Percentiles rank a stretch among this genome's conserved stretches.
These are phyloP conservation scores for Aphodius sticticus DNA, from an alignment of 2,888 invertebrate species.

Conservation along the genomic window DNA sequence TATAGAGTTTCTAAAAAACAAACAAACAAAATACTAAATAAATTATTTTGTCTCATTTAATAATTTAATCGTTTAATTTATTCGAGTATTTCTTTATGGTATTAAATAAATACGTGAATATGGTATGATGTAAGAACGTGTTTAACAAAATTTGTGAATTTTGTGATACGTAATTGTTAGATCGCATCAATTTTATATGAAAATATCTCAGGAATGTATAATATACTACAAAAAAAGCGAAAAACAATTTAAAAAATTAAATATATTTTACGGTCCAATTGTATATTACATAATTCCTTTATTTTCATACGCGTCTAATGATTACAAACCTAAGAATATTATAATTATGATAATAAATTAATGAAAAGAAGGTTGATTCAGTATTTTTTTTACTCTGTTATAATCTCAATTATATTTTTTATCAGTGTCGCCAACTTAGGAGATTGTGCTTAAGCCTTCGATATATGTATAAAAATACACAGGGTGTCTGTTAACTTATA, in stretches of 20 bases:
- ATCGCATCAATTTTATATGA: neutral
- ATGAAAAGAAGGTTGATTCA: constrained; percentile 5
- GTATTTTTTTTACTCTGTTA: constrained; percentile 1
- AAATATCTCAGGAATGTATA: neutral
- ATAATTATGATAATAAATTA: neutral
- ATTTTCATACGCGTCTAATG: neutral
- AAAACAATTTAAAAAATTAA: neutral
- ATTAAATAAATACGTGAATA: neutral
- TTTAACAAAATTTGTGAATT: neutral
- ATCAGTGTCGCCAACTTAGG: constrained; percentile 11
- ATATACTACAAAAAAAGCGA: neutral
- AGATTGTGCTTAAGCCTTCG: neutral
- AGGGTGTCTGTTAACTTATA: neutral
- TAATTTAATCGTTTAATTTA: constrained; percentile 4
- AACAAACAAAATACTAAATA: neutral
- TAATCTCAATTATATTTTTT: constrained; percentile 9
- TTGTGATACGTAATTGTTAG: neutral
- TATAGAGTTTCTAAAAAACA: neutral
- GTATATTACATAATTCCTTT: neutral
- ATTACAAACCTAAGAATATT: neutral
- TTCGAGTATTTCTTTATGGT: neutral
- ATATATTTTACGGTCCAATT: neutral
- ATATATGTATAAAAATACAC: neutral
- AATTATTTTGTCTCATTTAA: neutral
- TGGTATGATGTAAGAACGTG: neutral